phyloP scores from a whole-genome alignment of 2,113 vertebrate species.

The Leptobrachium ailaonicum region DNA sequence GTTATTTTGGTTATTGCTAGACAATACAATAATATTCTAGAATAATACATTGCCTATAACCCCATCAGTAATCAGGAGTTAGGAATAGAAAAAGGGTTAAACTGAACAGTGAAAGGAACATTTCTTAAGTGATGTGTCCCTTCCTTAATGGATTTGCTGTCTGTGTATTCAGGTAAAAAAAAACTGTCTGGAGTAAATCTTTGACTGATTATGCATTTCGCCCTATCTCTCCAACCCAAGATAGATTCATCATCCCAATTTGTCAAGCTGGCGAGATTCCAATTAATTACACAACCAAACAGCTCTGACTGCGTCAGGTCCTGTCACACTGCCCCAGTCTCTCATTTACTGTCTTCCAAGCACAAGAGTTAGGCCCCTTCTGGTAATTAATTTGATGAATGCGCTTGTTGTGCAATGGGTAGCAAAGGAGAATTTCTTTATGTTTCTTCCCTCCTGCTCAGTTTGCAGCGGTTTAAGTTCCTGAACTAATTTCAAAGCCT shows the following conservation, averaged over 20 bases:
- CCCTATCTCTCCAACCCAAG: constrained; percentile 89
- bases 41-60: neutral
- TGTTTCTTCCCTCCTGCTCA: constrained; percentile 80
- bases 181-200: constrained; percentile 88
- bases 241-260: constrained; percentile 99
- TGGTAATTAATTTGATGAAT: constrained; percentile 98
- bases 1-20: neutral
- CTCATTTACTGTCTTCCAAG: constrained; percentile 95
- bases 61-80: neutral
- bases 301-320: constrained; percentile 80
- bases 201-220: constrained; percentile 99
- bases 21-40: neutral
- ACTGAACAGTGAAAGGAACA: constrained; percentile 74
- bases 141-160: constrained; percentile 86
- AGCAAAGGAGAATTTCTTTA: constrained; percentile 72
- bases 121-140: constrained; percentile 76
- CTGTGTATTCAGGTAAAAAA: constrained; percentile 77
- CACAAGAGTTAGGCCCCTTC: constrained; percentile 88
- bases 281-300: constrained; percentile 93
- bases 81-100: constrained; percentile 62
- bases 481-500: constrained; percentile 87
- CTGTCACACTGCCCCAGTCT: constrained; percentile 90
- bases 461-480: constrained; percentile 64
- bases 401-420: constrained; percentile 74
- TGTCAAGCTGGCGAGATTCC: constrained; percentile 97